A percentile compares a stretch with the other conserved stretches of the same genome.
Conservation (phyloP, 2,888 invertebrate genomes). For the Macrosiphum euphorbiae region DNA sequence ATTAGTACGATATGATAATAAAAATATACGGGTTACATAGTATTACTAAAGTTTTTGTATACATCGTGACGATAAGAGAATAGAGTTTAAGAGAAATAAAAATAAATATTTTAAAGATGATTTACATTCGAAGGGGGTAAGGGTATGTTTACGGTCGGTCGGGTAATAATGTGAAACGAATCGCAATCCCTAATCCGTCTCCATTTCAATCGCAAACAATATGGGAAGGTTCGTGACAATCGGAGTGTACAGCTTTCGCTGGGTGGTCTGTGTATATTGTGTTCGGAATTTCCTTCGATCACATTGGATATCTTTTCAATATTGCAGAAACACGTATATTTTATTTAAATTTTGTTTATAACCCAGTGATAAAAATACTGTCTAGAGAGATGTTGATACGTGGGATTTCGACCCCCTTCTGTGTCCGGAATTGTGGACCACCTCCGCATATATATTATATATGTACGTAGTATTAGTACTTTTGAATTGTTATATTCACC, state of each 20-base stretch:
- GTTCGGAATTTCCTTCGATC: constrained; percentile 31
- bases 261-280: constrained; percentile 40
- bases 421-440: constrained; percentile 21
- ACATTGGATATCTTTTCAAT: constrained; percentile 31
- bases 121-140: constrained; percentile 47
- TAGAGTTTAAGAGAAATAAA: neutral
- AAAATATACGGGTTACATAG: neutral
- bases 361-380: constrained; percentile 41
- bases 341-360: constrained; percentile 49
- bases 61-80: neutral
- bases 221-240: constrained; percentile 51
- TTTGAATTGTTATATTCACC: constrained; percentile 21
- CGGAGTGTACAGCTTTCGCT: constrained; percentile 32
- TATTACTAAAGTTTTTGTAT: neutral
- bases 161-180: constrained; percentile 26
- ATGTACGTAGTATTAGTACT: neutral
- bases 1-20: neutral
- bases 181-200: constrained; percentile 49
- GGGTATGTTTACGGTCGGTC: constrained; percentile 44
- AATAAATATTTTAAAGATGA: neutral
- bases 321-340: constrained; percentile 35
- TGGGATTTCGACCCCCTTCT: constrained; percentile 49
- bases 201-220: constrained; percentile 54
- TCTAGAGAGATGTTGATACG: constrained; percentile 16
- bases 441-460: neutral